Evolutionary conservation across 2,888 invertebrate genomes (phyloP), one percentile per base, ranked within the genome.

Genomic region (Drosophila buzzatii): DNA sequence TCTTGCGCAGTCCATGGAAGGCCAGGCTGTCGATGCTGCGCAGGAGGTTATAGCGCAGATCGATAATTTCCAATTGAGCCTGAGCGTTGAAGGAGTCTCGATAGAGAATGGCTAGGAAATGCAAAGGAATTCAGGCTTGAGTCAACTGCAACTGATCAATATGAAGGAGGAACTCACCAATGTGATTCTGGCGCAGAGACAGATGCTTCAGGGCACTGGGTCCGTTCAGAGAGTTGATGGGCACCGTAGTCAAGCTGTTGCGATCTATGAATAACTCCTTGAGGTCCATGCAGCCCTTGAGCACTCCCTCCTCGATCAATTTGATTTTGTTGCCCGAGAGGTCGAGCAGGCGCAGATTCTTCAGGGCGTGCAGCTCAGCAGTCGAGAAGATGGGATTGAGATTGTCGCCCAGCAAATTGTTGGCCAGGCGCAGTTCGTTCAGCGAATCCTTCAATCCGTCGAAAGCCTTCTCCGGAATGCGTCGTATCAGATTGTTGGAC

Each of bases 361-460:
- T 95, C 72, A 98, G 93, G 18, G 96, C 96, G 81, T 97, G 96
- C 72, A 98, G 95, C 92, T 98, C 98, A 37, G 96, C 96, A 47
- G 96, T 96, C 23, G 97, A 97, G 92, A 98, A 98, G 79, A 98
- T 97, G 0, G 98, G 98, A 93, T 98, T 98, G 35, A 98, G 93
- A 85, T 96, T 97, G 91, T 98, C 98, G 1, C 98, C 98, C 35
- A 98, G 94, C n/a, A 97, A 93, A 91, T 98, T 98, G 89, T 97
- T 95, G 35, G 96, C 95, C 60, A 98, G 92, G 18, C 95, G 94
- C 44, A 98, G 92, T 82, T 96, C 96, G 23, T 95, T 95, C 44
- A 98, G 93, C 12, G 95, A 95, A 2, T 94, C 94, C 86, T 94
- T 93, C 0, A 96, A 93, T 0, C 96, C 96, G 20, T 94, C 94